Conservation (phyloP, 1,140 invertebrate species). For the Lasioglossum baleicum region DNA sequence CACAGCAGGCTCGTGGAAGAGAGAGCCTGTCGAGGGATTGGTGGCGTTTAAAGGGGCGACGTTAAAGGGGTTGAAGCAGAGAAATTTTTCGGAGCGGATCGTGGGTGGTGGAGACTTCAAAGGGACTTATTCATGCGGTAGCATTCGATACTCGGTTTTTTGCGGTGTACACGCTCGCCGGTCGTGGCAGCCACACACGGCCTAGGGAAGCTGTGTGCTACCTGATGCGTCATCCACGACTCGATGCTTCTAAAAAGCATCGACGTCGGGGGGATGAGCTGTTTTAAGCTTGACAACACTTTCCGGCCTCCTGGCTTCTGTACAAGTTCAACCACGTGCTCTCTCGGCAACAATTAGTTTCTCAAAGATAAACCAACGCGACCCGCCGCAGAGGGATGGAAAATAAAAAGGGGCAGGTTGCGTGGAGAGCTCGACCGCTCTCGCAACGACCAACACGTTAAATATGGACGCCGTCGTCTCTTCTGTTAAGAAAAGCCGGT, state of each 20-base stretch:
- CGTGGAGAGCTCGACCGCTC: neutral
- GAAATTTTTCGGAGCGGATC: constrained; percentile 40
- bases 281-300: constrained; percentile 48
- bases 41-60: too few relatives aligned
- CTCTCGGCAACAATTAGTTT: constrained; percentile 38
- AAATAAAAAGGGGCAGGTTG: neutral
- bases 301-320: constrained; percentile 31
- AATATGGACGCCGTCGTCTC: constrained; percentile 20
- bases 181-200: too few relatives aligned
- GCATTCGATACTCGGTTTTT: constrained; percentile 55
- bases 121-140: constrained; percentile 56
- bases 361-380: constrained; percentile 39
- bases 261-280: constrained; percentile 8
- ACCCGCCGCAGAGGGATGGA: too few relatives aligned
- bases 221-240: constrained; percentile 48
- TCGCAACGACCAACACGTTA: constrained; percentile 7
- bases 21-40: neutral
- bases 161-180: constrained; percentile 17
- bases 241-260: constrained; percentile 41
- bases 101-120: constrained; percentile 47
- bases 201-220: constrained; percentile 17
- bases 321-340: constrained; percentile 45
- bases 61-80: constrained; percentile 17
- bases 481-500: constrained; percentile 40
- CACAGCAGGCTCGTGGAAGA: too few relatives aligned